Conservation (phyloP, 2,113 vertebrate genomes). For the Strigops habroptila region DNA sequence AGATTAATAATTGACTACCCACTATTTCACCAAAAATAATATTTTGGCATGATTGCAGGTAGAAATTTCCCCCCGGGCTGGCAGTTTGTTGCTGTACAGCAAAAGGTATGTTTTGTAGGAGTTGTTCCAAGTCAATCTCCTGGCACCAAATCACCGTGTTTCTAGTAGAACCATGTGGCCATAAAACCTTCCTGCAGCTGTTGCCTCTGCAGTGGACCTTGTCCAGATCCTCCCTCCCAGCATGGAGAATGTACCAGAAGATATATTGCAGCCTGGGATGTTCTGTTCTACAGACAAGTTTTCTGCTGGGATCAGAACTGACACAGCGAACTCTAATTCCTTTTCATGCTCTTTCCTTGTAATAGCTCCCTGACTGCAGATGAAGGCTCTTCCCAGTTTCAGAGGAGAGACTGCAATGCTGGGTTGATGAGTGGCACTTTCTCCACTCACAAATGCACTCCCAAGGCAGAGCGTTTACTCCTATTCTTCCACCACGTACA, state of each 20-base stretch:
- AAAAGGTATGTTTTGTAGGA: neutral
- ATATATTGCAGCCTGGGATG: neutral
- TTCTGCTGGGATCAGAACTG: neutral
- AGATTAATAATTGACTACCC: neutral
- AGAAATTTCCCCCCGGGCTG: neutral
- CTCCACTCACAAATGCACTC: neutral
- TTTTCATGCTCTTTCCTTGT: neutral
- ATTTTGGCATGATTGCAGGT: neutral
- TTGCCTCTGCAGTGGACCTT: neutral
- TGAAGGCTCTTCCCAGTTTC: neutral
- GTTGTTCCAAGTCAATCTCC: neutral
- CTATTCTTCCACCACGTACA: fast-evolving
- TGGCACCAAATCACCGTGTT: neutral
- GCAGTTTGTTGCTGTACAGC: neutral
- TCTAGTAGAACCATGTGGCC: neutral
- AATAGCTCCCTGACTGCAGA: neutral
- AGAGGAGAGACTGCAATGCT: neutral
- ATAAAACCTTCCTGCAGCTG: neutral
- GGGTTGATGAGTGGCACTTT: neutral
- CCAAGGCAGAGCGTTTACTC: neutral
- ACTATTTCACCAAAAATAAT: neutral
- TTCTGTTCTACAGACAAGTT: neutral
- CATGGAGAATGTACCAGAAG: neutral
- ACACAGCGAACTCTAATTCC: neutral
- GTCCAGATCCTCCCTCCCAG: neutral